Base-by-base conservation (phyloP, 2,113 vertebrate genomes). In the Motacilla tschutschensis region DNA sequence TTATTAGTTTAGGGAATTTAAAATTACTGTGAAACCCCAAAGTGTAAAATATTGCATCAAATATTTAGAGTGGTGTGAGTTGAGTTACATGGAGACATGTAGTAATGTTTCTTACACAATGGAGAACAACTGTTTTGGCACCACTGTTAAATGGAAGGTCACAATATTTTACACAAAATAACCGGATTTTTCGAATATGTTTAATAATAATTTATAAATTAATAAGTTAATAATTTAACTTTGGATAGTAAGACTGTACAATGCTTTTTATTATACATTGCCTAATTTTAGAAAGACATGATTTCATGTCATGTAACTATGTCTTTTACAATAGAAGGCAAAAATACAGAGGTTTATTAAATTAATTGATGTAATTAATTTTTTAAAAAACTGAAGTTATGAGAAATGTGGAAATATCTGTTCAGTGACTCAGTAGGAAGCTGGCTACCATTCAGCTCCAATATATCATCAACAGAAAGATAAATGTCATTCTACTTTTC, bases 1-100 rank as follows among this genome's bases (percentile, higher is more conserved):
- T 77, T 93, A 55, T 92, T 91, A 85, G 87, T 70, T 95, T 88
- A 85, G 92, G 93, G 95, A 96, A 95, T 92, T 95, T 76, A 87
- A 95, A 96, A 87, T 65, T 55, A 87, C 90, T 93, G 85, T 93
- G 80, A 94, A 91, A 92, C 66, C 31, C 25, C 29, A 86, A 93
- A 83, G 48, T 94, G 44, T 90, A 72, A 94, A 96, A 87, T 85
- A 92, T 73, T 88, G 25, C 71, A 94, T 92, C 58, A 96, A 87
- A 90, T 96, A 92, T 96, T 95, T 95, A 95, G 59, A 50, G 65
- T 69, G 92, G 54, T 17, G 14, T 87, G 51, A 83, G 73, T 41
- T 69, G 38, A 89, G 55, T 75, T 94, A 92, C 83, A 95, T 48
- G 77, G 87, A 92, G 48, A 92, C 46, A 81, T 93, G 87, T 79